Evolutionary conservation across 2,113 vertebrate species (phyloP), one percentile per base, ranked within the genome.

Genomic region (Pogonocichla stellata): DNA sequence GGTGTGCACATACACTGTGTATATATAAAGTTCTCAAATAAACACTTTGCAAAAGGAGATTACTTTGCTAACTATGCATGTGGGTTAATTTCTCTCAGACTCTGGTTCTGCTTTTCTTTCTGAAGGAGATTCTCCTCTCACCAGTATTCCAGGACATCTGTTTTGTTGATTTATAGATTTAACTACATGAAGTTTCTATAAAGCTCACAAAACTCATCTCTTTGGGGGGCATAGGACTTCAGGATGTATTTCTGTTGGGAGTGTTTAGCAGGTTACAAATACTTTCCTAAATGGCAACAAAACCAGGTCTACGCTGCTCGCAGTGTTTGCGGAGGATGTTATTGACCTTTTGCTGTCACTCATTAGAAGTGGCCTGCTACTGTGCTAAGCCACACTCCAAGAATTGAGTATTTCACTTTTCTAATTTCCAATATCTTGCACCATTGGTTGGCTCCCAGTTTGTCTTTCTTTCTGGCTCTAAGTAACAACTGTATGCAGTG

Each of bases 31-130:
- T 94, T 80, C 86, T 92, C 53, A 91, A 95, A 95, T 97, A 97
- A 97, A 95, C 51, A 13, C 70, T 96, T 88, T 93, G 57, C 79
- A 80, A 96, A 97, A 97, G 88, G 80, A 87, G 65, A 88, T 96
- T 74, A 50, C 26, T 33, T 56, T 92, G 67, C 87, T 90, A 92
- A 84, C 80, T 90, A 81, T 90, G 66, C 80, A 94, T 92, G 69
- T 92, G 92, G 42, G 72, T 94, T 92, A 90, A 86, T 95, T 88
- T 36, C 74, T 90, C 89, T 93, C 65, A 93, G 71, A 71, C 90
- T 96, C 88, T 69, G 73, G 64, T 92, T 96, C 72, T 93, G 62
- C 64, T 95, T 96, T 81, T 87, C 75, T 77, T 80, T 89, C 84
- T 94, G 62, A 86, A 86, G 83, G 79, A 80, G 73, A 0, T 78